phyloP scores from a whole-genome alignment of 2,888 invertebrate genomes.

The Tyria jacobaeae region DNA sequence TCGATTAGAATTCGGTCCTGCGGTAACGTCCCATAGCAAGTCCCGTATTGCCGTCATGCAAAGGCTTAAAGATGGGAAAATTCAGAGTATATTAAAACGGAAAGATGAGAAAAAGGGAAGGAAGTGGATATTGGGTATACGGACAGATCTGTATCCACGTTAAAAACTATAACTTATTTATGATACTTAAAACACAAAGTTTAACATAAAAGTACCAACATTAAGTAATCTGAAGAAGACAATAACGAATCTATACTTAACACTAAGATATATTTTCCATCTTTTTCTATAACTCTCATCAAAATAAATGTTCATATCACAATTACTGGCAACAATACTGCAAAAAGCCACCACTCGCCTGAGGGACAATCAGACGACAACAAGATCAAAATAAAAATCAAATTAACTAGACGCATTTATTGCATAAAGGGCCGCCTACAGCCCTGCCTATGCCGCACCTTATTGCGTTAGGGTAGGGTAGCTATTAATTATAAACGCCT shows the following conservation, averaged over 20 bases:
- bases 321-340: slow-evolving; percentile 29
- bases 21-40: too few relatives aligned
- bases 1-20: too few relatives aligned
- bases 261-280: background rate
- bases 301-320: slow-evolving; percentile 17
- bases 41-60: too few relatives aligned
- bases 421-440: slow-evolving; percentile 56
- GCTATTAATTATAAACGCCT: slow-evolving; percentile 65
- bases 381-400: slow-evolving; percentile 81
- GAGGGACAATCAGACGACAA: slow-evolving; percentile 70
- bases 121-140: too few relatives aligned
- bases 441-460: slow-evolving; percentile 44
- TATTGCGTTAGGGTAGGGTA: slow-evolving; percentile 51
- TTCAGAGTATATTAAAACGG: too few relatives aligned
- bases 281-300: background rate
- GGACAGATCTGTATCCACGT: too few relatives aligned
- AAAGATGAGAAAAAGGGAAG: too few relatives aligned
- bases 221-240: too few relatives aligned
- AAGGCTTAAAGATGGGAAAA: too few relatives aligned
- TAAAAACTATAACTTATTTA: too few relatives aligned
- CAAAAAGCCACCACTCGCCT: slow-evolving; percentile 53
- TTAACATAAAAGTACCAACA: too few relatives aligned
- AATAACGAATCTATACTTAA: background rate
- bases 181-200: too few relatives aligned
- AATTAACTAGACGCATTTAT: slow-evolving; percentile 66